These are phyloP conservation scores for Heliconius himera DNA, from an alignment of 1,140 invertebrate species.

Conservation along the genomic window DNA sequence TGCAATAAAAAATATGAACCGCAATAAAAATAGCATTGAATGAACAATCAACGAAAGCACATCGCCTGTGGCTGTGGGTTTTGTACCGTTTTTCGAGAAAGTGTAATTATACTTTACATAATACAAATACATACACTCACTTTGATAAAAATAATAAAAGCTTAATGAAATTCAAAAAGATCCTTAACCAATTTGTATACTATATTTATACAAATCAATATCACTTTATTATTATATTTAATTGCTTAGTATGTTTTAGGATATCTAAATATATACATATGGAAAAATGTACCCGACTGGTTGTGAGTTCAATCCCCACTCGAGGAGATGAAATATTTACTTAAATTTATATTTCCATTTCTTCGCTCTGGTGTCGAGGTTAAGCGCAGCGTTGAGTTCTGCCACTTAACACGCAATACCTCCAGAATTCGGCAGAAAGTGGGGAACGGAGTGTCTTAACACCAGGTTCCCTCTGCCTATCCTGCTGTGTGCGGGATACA, in stretches of 20 bases:
- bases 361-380: too few species aligned
- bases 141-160: neutral
- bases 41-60: neutral
- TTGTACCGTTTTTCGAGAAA: neutral
- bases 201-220: neutral
- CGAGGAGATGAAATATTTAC: too few species aligned
- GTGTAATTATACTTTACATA: neutral
- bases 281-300: too few species aligned
- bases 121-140: neutral
- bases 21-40: neutral
- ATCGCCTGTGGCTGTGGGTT: neutral
- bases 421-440: too few species aligned
- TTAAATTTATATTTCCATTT: too few species aligned
- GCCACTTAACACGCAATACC: too few species aligned
- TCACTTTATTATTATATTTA: neutral
- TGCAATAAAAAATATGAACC: conserved; percentile 2
- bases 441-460: too few species aligned
- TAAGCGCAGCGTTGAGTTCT: too few species aligned
- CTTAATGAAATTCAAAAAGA: neutral
- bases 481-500: too few species aligned
- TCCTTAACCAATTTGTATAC: neutral
- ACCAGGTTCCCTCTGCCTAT: too few species aligned
- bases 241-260: neutral
- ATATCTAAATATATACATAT: too few species aligned
- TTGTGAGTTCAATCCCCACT: too few species aligned